Base-by-base conservation (phyloP, 2,113 vertebrate species). In the Vombatus ursinus region DNA sequence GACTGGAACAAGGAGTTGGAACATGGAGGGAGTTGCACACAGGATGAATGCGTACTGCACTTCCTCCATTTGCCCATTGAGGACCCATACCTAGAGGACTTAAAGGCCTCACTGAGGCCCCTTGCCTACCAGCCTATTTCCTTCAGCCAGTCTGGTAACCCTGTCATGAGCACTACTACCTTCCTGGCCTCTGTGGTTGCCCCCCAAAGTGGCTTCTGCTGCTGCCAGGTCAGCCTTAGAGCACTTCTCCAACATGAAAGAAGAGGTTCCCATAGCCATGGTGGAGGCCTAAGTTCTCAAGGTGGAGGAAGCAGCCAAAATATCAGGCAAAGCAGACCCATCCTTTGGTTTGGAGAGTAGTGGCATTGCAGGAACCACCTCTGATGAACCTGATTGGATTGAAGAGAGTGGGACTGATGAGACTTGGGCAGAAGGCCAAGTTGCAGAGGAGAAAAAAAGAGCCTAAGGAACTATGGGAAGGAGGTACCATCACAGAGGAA, bases 1-100 rank as follows among this genome's bases (percentile, higher is more conserved):
- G 99, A 99, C 98, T 99, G 99, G 99, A 99, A 99, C 98, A 99
- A 99, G 98, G 99, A 99, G 50, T 99, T 99, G 0, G 99, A 99
- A 97, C 99, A 99, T 0, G 99, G 99, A 94, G 99, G 99, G 90
- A 99, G 99, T 96, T 99, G 99, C 44, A 99, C 99, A 0, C 99
- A 99, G 98, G 99, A 99, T 2, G 99, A 99, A 98, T 99, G 99
- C 97, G 99, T 99, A 97, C 99, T 99, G 94, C 99, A 99, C 97
- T 99, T 99, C 98, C 98, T 99, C 97, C 99, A 99, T 50, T 98
- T 99, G 97, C 99, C 99, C 92, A 99, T 99, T 25, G 99, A 99
- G 98, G 99, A 99, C 94, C 99, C 99, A 0, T 99, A 99, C 98
- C 98, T 99, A 98, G 99, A 99, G 98, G 99, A 99, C 94, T 99